Base-by-base conservation (phyloP, 1,140 invertebrate genomes). In the Euura saliciscinereae region DNA sequence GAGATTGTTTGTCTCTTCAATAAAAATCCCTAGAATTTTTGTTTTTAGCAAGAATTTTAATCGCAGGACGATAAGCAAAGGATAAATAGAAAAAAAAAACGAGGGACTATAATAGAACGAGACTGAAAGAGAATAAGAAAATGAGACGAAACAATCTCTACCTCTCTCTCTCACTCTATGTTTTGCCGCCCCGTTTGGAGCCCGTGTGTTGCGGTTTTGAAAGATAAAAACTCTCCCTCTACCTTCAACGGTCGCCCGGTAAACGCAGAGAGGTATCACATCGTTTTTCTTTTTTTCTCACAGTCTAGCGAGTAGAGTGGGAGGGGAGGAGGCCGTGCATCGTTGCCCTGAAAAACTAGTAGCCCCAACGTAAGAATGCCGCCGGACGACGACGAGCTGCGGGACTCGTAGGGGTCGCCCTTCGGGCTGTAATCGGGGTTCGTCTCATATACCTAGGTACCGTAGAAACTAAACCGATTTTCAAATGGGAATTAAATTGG, bases 141-240 rank as follows among this genome's bases (percentile, higher is more conserved):
- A 28, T 28, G 28, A 28, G 1, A 1, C 28, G 28, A 28, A 28
- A 28, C 28, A 28, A 59, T 28, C 28, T 28, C 28, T 28, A 28
- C 70, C 65, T 74, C 66, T 44, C 67, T 8, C 71, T 70, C 28
- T 28, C 71, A 67, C 28, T 28, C 28, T 28, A 28, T 28, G 28
- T 28, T 28, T 28, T 28, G 28, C 28, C 28, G 28, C 28, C 28
- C 28, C 28, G 28, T 28, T 28, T 1, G 28, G 28, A 1, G 28
- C 28, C 28, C 28, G 28, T 28, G 28, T 28, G 28, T 28, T 28
- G 28, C 28, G 28, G 28, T 28, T 28, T 28, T 28, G 28, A 28
- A 28, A 28, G 28, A 28, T 28, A 28, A 28, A 28, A 28, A 28
- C 28, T 28, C 1, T 28, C 28, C 28, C 28, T 28, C 28, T 28